Conservation (phyloP, 2,888 invertebrate species). For the Caenorhabditis uteleia region DNA sequence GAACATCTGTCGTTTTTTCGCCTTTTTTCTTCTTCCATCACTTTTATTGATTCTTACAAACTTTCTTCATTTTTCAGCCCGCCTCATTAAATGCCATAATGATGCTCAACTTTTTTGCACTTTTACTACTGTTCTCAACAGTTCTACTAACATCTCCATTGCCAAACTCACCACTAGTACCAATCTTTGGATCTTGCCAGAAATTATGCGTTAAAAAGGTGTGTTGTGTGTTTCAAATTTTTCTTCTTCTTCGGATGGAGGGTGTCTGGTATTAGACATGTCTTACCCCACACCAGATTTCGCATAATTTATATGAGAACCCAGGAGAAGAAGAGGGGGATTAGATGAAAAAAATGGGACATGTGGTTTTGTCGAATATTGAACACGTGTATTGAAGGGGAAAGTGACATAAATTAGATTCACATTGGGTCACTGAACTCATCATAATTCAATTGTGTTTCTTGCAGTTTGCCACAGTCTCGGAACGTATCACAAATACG, state of each 20-base stretch:
- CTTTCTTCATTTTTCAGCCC: background rate
- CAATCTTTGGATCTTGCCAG: constrained; percentile 33
- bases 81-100: constrained; percentile 34
- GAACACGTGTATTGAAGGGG: too few species aligned
- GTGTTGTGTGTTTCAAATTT: background rate
- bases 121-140: constrained; percentile 1
- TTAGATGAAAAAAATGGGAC: too few species aligned
- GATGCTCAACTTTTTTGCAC: constrained; percentile 7
- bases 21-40: too few species aligned
- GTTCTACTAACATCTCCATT: background rate
- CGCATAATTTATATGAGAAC: too few species aligned
- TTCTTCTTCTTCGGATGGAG: background rate
- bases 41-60: too few species aligned
- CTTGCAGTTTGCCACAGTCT: constrained; percentile 41
- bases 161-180: constrained; percentile 23
- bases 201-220: constrained; percentile 33
- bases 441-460: constrained; percentile 6
- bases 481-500: constrained; percentile 28
- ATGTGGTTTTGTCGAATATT: too few species aligned
- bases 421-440: too few species aligned
- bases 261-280: too few species aligned
- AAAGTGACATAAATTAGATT: too few species aligned
- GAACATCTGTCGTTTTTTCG: too few species aligned
- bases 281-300: too few species aligned
- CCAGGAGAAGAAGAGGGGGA: too few species aligned